Evolutionary conservation across 2,888 invertebrate species (phyloP), one percentile per base, ranked within the genome.

Genomic region (Amblyjoppa fuscipennis): DNA sequence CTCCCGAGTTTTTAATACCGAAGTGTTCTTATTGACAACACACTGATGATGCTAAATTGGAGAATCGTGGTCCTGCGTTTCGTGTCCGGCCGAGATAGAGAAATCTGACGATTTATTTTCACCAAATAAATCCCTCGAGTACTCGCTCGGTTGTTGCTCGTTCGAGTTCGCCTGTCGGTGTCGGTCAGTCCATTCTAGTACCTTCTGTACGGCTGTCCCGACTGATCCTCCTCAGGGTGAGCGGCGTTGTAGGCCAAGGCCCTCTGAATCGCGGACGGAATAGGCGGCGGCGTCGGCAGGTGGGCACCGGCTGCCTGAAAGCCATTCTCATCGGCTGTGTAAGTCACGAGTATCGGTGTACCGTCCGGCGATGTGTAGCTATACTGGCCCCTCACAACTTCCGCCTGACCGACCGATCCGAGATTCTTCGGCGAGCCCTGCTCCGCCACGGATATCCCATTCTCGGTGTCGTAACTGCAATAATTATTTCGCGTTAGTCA

Each of bases 281-380:
- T 96, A 28, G 97, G 97, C n/a, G 97, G 97, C 4, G 97, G 97
- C 9, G 97, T 97, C 16, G 97, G 97, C 66, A 97, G 94, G 93
- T 97, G 97, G 70, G 96, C 96, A 53, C 97, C 97, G 93, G 95
- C 95, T 11, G 96, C 96, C 90, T 96, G 96, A 93, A 96, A 96
- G 64, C 96, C 96, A 87, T 96, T 96, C 90, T 96, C 96, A 88
- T 96, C 96, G n/a, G 96, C 96, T 51, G 96, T 95, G 91, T 96
- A 97, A 11, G 95, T 95, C 16, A 96, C 94, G 0, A 95, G 92
- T 87, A 96, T 96, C 16, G 96, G 95, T 4, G 95, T 95, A 53
- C 96, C 96, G 87, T 97, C 96, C 2, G 96, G 96, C 0, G 96
- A 95, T 49, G 96, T 96, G 93, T 96, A 97, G 88, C 96, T 96